Evolutionary conservation across 2,113 vertebrate genomes (phyloP).

Genomic region (Meriones unguiculatus): DNA sequence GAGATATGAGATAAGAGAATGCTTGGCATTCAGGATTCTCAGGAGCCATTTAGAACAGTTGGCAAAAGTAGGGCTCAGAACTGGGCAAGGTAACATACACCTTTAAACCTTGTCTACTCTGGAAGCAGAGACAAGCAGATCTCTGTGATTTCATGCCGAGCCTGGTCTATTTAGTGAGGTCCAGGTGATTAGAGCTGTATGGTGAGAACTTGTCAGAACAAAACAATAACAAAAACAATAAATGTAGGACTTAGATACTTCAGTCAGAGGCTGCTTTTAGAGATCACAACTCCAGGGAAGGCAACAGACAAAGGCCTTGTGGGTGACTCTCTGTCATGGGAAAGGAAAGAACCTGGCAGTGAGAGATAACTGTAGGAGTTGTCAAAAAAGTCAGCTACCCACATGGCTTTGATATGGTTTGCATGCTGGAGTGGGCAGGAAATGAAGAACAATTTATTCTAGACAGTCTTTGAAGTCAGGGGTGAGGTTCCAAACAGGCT

Average conservation of each 20-base stretch:
- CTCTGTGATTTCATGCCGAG: background rate
- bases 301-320: background rate
- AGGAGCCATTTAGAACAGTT: background rate
- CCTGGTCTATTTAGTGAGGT: background rate
- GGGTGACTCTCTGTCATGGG: background rate
- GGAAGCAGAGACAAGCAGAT: background rate
- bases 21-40: background rate
- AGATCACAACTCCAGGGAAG: background rate
- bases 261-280: background rate
- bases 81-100: background rate
- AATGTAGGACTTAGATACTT: background rate
- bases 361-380: background rate
- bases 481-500: background rate
- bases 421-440: background rate
- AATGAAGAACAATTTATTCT: constrained; percentile 34
- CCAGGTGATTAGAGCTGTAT: background rate
- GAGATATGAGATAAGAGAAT: too few species aligned
- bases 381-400: background rate
- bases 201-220: background rate
- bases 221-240: background rate
- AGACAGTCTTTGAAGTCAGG: constrained; percentile 47
- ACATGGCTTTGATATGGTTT: background rate
- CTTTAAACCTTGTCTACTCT: background rate
- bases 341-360: background rate
- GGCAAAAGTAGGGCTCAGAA: background rate